Evolutionary conservation across 2,113 vertebrate genomes (phyloP).

Genomic region (Hippocampus abdominalis): DNA sequence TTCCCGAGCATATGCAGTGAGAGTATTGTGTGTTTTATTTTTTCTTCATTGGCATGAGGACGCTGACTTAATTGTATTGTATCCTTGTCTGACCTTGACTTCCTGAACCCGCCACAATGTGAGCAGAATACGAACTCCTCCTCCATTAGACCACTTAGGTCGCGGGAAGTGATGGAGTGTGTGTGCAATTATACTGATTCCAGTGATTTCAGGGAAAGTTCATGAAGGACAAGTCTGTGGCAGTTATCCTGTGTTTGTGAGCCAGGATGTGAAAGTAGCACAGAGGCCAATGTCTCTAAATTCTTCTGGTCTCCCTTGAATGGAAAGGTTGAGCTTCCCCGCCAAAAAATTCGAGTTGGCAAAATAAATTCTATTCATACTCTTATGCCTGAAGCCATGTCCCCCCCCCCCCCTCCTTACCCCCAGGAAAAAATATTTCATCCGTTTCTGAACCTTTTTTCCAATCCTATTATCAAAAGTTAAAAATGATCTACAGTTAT

Average conservation of each 20-base stretch:
- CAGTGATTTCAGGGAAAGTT: slow-evolving; percentile 17
- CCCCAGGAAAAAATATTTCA: neutral
- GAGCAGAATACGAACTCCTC: slow-evolving; percentile 20
- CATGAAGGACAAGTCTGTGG: slow-evolving; percentile 14
- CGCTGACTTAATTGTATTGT: slow-evolving; percentile 18
- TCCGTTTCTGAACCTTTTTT: neutral
- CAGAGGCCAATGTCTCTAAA: slow-evolving; percentile 4
- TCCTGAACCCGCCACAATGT: slow-evolving; percentile 25
- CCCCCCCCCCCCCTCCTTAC: no score
- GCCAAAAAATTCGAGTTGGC: neutral
- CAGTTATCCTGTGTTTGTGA: slow-evolving; percentile 19
- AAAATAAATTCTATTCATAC: neutral
- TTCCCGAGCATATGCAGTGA: neutral
- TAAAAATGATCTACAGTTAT: neutral
- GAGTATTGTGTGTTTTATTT: slow-evolving; percentile 8
- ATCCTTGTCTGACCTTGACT: slow-evolving; percentile 38
- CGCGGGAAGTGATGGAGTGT: neutral
- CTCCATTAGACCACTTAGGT: neutral
- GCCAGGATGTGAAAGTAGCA: neutral
- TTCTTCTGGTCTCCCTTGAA: neutral
- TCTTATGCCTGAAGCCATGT: neutral
- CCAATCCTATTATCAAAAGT: neutral
- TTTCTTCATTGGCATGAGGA: slow-evolving; percentile 28
- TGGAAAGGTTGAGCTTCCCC: slow-evolving; percentile 1
- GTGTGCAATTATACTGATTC: slow-evolving; percentile 18